A percentile compares a stretch with the other conserved stretches of the same genome.
phyloP scores from a whole-genome alignment of 2,888 invertebrate genomes.

The Exephanes ischioxanthus region DNA sequence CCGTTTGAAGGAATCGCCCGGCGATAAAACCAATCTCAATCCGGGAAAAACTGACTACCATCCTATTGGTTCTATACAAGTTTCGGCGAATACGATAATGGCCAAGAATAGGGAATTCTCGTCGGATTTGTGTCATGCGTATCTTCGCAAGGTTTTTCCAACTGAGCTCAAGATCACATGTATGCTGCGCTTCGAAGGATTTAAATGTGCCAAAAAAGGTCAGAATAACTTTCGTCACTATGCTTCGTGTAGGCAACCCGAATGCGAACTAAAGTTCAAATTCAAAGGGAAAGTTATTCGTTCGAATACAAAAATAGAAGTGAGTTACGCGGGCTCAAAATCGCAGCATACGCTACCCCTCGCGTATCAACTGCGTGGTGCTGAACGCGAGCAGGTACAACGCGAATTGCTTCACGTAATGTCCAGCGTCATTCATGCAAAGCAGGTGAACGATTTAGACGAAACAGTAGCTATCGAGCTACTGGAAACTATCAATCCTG shows the following conservation, averaged over 20 bases:
- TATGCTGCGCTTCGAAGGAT: constrained; percentile 1
- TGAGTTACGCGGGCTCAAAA: constrained; percentile 25
- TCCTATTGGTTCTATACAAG: background rate
- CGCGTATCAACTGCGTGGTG: constrained; percentile 40
- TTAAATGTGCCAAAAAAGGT: constrained; percentile 9
- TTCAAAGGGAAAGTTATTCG: constrained; percentile 14
- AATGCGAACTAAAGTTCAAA: constrained; percentile 26
- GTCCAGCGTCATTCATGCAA: no score
- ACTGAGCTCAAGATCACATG: constrained; percentile 12
- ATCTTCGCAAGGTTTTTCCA: constrained; percentile 7
- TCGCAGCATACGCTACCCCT: constrained; percentile 40
- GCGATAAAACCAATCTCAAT: background rate
- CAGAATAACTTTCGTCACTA: constrained; percentile 23
- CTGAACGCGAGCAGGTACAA: background rate
- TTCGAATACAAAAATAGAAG: constrained; percentile 5
- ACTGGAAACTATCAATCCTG: no score
- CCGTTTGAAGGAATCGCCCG: background rate
- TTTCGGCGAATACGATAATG: background rate
- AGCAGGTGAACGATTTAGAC: no score
- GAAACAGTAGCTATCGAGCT: no score
- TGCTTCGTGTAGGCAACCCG: constrained; percentile 44
- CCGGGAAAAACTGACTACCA: background rate
- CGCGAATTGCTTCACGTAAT: no score
- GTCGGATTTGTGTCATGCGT: background rate
- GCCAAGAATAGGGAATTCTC: constrained; percentile 1